Evolutionary conservation across 2,797 vertebrate species (phyloP), one percentile per base, ranked within the genome.

Genomic region (Argya squamiceps): DNA sequence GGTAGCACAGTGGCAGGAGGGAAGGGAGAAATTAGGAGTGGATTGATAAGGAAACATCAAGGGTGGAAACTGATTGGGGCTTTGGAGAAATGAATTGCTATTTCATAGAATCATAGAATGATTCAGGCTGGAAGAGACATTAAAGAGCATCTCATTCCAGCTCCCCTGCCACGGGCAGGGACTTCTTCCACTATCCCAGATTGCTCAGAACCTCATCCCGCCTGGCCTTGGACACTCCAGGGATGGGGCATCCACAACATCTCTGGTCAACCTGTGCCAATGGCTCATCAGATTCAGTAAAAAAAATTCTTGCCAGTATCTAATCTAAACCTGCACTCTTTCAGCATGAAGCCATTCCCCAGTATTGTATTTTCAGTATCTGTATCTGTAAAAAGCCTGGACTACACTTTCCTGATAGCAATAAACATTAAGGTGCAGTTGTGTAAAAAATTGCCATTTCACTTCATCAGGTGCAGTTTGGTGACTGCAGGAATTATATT

Each of bases 151-250:
- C 6, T 53, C 9, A 30, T 71, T 71, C 30, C 34, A 78, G 0
- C 3, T 5, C 15, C 22, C 9, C 15, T 65, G 15, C 7, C 59
- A 36, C 2, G 2, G 4, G 0, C 58, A 41, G 30, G 34, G 11
- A 12, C 30, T 46, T 1, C 17, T 71, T 71, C 29, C 7, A 27
- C 44, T 10, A 11, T 0, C 1, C 17, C n/a, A 64, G 7, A 2
- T 3, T 64, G 17, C 6, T 58, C 43, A 37, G 15, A 70, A n/a
- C 18, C 15, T 5, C 5, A 12, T 64, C 39, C 50, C 70, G 4
- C 5, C 21, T 34, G 23, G 18, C 24, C n/a, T 68, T 58, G 58
- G 26, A 26, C 12, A 22, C 2, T 39, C 1, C 24, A 34, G 64
- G 24, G 18, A 26, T 52, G 30, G 15, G 7, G 5, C 18, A 90